Evolutionary conservation across 2,888 invertebrate species (phyloP), one percentile per base, ranked within the genome.

Genomic region (Invenusta paracnida): DNA sequence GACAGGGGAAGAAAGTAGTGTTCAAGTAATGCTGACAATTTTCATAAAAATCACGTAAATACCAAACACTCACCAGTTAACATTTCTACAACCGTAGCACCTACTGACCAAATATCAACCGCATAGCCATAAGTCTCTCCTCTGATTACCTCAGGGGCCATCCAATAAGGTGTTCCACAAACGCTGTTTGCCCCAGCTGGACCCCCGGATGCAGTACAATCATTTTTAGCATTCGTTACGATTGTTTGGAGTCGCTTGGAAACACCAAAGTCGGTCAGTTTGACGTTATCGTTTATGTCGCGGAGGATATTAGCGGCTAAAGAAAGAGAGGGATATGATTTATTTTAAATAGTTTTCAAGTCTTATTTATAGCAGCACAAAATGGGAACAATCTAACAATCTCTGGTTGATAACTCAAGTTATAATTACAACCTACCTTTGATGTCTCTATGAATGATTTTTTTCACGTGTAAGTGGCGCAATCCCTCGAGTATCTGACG

Each of bases 181-280:
- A 91, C 89, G 11, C 91, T 89, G 81, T 89, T 90, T 25, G 88
- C 87, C 0, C 87, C 87, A 13, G 27, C 29, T 91, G 86, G 91
- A 25, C 88, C 87, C 0, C 87, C 87, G 2, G 27, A 2, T 92
- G 86, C 91, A 91, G 0, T 91, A 91, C 89, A 5, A 91, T 89
- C 81, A 89, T 90, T 25, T 88, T 87, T n/a, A 5, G 30, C 48
- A 29, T 86, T 29, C n/a, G 48, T 86, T 0, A 66, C 29, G 25
- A 86, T 86, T 17, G 67, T 86, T 25, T 81, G 86, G 67, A 92
- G 89, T 25, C 91, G 89, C 87, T 91, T 91, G 31, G 92, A 91
- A 0, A 92, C 91, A 25, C 92, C 92, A 89, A 93, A 93, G 88
- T 93, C 92, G 13, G 91, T 92, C 67, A 93, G 90, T 88, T 93